These are phyloP conservation scores for Napeogenes inachia DNA, from an alignment of 2,888 invertebrate species.

Conservation along the genomic window DNA sequence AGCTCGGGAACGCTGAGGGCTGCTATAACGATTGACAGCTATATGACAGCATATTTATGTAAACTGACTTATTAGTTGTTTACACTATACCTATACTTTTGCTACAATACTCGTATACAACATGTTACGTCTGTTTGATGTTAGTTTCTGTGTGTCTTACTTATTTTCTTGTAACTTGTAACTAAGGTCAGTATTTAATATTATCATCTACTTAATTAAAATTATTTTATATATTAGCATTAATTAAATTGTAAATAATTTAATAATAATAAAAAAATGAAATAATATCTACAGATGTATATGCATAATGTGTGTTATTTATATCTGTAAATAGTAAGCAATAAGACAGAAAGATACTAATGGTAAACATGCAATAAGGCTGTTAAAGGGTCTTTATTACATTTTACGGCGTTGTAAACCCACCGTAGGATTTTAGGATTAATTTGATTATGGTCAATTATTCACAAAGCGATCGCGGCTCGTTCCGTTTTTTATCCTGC, in stretches of 20 bases:
- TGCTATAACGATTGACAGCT: conserved; percentile 31
- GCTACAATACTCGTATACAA: neutral
- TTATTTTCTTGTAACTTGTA: neutral
- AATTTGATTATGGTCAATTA: conserved; percentile 78
- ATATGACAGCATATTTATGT: conserved; percentile 25
- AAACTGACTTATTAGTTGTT: conserved; percentile 29
- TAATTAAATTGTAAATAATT: no score
- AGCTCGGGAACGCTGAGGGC: conserved; percentile 52
- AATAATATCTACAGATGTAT: no score
- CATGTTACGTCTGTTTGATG: conserved; percentile 1
- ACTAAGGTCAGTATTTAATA: conserved; percentile 3
- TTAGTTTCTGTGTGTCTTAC: neutral
- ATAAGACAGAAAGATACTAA: conserved; percentile 27
- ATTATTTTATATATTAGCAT: neutral
- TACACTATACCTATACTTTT: conserved; percentile 7
- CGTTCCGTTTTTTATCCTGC: conserved; percentile 66
- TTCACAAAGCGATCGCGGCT: conserved; percentile 70
- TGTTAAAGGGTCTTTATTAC: conserved; percentile 72
- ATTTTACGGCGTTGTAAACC: conserved; percentile 75
- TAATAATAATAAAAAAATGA: no score
- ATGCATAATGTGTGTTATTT: neutral
- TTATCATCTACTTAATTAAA: conserved; percentile 2
- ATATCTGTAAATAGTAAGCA: conserved; percentile 19
- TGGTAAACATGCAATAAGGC: conserved; percentile 55
- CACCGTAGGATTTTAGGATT: conserved; percentile 76